Evolutionary conservation across 2,888 invertebrate genomes (phyloP), one percentile per base, ranked within the genome.

Genomic region (Harpalus rubripes): DNA sequence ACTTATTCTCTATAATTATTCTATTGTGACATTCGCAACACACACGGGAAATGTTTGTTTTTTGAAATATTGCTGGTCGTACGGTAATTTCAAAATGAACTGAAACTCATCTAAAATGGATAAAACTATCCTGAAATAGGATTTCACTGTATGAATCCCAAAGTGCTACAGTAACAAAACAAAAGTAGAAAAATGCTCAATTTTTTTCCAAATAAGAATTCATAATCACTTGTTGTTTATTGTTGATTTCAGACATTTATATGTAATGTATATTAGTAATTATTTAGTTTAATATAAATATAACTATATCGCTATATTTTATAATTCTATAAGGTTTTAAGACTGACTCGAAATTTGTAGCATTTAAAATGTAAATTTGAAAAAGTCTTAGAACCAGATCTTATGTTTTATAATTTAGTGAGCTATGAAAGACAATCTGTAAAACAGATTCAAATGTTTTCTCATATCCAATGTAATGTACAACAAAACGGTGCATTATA

Each of bases 211-310:
- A 65, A 2, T 26, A 63, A 32, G n/a, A 1, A 68, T n/a, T 22
- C n/a, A 68, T 59, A 16, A 10, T 16, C 18, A 68, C n/a, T 1
- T n/a, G 7, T 68, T 68, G 39, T 44, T 68, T 39, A 32, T 72
- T 72, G 39, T 18, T 72, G 4, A 72, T 72, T 72, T 72, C 16
- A 68, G n/a, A 72, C 72, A 44, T 72, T 72, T 72, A 72, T 72
- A 22, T 72, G n/a, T n/a, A n/a, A n/a, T n/a, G 72, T 72, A 72
- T 72, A 72, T 72, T 72, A 72, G 72, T 72, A 72, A 72, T 44
- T 72, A 44, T 72, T 44, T 44, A 72, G 41, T 41, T 18, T 6
- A 61, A 18, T 61, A 18, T 61, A 61, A 61, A 61, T 61, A 61
- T 61, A 61, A 18, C 59, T 61, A 61, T 16, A 18, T 22, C n/a